Evolutionary conservation across 2,888 invertebrate species (phyloP).

Genomic region (Drosophila neotestacea): DNA sequence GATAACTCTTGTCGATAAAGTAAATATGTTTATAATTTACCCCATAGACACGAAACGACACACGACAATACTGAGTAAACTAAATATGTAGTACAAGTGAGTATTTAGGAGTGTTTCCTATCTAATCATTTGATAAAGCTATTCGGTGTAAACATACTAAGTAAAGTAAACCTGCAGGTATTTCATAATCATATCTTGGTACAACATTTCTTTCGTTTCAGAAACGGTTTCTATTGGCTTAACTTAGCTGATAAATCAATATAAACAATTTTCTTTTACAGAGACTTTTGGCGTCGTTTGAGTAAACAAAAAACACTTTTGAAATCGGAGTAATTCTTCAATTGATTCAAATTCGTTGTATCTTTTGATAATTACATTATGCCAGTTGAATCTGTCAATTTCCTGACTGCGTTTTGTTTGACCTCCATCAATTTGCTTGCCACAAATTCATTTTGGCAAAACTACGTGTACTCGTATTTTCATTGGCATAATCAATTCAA

Average conservation of each 20-base stretch:
- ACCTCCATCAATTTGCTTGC: constrained; percentile 27
- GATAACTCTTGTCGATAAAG: constrained; percentile 55
- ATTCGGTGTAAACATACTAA: constrained; percentile 9
- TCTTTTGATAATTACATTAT: constrained; percentile 23
- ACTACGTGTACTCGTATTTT: constrained; percentile 15
- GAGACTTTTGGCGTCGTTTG: constrained; percentile 31
- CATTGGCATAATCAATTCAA: constrained; percentile 53
- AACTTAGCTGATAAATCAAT: constrained; percentile 40
- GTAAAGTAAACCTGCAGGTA: constrained; percentile 23
- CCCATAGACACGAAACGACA: constrained; percentile 19
- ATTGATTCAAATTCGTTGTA: constrained; percentile 18
- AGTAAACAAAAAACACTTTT: constrained; percentile 10
- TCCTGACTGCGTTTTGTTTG: constrained; percentile 18
- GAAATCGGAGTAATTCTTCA: constrained; percentile 16
- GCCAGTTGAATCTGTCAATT: constrained; percentile 42
- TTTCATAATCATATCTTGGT: constrained; percentile 47
- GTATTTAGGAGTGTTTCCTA: constrained; percentile 38
- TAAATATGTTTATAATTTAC: constrained; percentile 60
- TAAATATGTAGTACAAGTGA: constrained; percentile 1
- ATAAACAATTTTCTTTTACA: constrained; percentile 23
- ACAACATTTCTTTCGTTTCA: neutral
- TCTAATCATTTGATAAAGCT: constrained; percentile 58
- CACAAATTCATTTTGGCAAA: constrained; percentile 47
- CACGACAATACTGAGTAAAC: constrained; percentile 14
- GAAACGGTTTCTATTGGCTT: constrained; percentile 23